Evolutionary conservation across 2,797 vertebrate genomes (phyloP).

Genomic region (Cyclura pinguis): DNA sequence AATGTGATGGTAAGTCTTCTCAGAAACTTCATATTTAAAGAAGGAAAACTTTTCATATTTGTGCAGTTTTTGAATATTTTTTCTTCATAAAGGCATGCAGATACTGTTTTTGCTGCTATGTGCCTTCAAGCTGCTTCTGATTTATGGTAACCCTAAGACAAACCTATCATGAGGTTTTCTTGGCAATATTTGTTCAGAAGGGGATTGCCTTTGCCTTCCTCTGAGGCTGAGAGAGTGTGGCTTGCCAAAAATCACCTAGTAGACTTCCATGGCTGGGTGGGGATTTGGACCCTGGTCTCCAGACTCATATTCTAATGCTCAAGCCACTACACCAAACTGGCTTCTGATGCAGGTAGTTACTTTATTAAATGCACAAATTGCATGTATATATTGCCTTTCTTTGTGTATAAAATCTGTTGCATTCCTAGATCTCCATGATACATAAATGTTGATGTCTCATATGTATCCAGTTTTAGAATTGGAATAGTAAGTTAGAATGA

Average conservation of each 20-base stretch:
- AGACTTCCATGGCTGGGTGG: no score
- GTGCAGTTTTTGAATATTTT: conserved; percentile 42
- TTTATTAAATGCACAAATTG: conserved; percentile 48
- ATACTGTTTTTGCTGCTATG: background rate
- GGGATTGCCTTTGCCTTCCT: no score
- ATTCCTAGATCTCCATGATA: background rate
- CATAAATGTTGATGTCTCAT: conserved; percentile 48
- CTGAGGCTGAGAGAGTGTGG: no score
- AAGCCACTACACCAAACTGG: no score
- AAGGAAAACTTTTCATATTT: conserved; percentile 22
- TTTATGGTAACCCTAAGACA: no score
- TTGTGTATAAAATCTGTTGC: conserved; percentile 38
- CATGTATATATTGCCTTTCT: conserved; percentile 31
- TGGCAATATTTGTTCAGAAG: no score
- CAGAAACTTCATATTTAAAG: conserved; percentile 50
- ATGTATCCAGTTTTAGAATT: conserved; percentile 60
- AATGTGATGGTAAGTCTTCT: conserved; percentile 93
- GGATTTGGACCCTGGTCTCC: no score
- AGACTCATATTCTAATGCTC: no score
- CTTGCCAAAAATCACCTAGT: no score
- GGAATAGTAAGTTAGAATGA: conserved; percentile 63
- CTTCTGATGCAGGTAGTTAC: background rate
- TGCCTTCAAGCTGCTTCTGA: no score
- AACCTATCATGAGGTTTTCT: no score
- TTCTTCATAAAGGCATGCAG: conserved; percentile 49